Evolutionary conservation across 1,140 invertebrate genomes (phyloP).

Genomic region (Capitella teleta): DNA sequence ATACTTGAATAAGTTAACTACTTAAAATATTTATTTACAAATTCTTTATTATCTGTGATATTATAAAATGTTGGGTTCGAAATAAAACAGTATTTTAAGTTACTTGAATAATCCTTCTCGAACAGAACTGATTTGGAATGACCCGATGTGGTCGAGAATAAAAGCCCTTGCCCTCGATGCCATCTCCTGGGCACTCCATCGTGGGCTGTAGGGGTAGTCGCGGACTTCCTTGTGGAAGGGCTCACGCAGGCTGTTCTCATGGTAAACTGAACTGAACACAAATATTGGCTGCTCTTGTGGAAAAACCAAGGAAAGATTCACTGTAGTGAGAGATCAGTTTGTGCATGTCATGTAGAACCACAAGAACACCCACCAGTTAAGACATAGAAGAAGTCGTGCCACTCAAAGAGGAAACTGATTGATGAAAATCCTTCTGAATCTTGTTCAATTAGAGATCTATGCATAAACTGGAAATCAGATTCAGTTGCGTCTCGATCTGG

Average conservation of each 20-base stretch:
- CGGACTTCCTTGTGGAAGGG: slow-evolving; percentile 26
- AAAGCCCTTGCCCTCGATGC: slow-evolving; percentile 31
- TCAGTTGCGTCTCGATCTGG: too few species aligned
- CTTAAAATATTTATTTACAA: too few species aligned
- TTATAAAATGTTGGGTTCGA: neutral
- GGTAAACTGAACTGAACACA: slow-evolving; percentile 40
- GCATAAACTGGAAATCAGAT: too few species aligned
- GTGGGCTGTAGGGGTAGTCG: slow-evolving; percentile 40
- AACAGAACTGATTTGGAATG: slow-evolving; percentile 30
- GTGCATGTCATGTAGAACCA: neutral
- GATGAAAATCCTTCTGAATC: slow-evolving; percentile 31
- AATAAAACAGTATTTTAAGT: too few species aligned
- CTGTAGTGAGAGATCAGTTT: slow-evolving; percentile 18
- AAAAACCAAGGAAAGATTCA: slow-evolving; percentile 35
- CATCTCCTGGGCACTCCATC: slow-evolving; percentile 39
- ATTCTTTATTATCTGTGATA: neutral
- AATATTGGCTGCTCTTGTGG: slow-evolving; percentile 35
- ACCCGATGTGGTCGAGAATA: slow-evolving; percentile 25
- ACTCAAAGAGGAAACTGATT: slow-evolving; percentile 38
- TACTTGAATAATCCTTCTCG: slow-evolving; percentile 7
- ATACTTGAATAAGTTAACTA: too few species aligned
- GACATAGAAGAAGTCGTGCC: slow-evolving; percentile 41
- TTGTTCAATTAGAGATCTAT: slow-evolving; percentile 36
- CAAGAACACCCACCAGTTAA: slow-evolving; percentile 24
- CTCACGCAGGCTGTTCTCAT: slow-evolving; percentile 27